Conservation (phyloP, 2,888 invertebrate genomes). For the Drosophila anomalata region DNA sequence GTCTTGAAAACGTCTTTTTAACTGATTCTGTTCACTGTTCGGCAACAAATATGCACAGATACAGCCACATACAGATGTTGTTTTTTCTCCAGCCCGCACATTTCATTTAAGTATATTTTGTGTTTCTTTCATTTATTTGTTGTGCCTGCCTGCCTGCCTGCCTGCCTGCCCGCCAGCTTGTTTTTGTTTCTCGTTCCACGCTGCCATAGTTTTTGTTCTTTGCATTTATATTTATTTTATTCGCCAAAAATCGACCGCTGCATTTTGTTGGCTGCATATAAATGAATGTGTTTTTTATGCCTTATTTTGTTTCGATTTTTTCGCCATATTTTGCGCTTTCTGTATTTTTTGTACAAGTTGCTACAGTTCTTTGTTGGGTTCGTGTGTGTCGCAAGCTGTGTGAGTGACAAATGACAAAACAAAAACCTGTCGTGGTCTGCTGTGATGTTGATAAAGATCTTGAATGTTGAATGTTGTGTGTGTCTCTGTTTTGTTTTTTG, state of each 20-base stretch:
- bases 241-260: slow-evolving; percentile 72
- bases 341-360: slow-evolving; percentile 59
- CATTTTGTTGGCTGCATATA: slow-evolving; percentile 79
- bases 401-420: slow-evolving; percentile 84
- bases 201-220: slow-evolving; percentile 27
- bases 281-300: slow-evolving; percentile 66
- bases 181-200: not conserved
- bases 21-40: slow-evolving; percentile 71
- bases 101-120: slow-evolving; percentile 70
- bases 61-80: slow-evolving; percentile 50
- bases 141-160: not conserved
- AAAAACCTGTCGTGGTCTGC: slow-evolving; percentile 83
- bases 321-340: slow-evolving; percentile 15
- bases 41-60: slow-evolving; percentile 74
- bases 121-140: slow-evolving; percentile 40
- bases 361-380: slow-evolving; percentile 70
- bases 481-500: slow-evolving; percentile 9
- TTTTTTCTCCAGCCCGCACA: slow-evolving; percentile 65
- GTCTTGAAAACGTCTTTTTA: slow-evolving; percentile 78
- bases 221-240: slow-evolving; percentile 71
- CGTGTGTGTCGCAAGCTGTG: slow-evolving; percentile 78
- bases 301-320: slow-evolving; percentile 21
- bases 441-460: slow-evolving; percentile 74
- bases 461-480: slow-evolving; percentile 51
- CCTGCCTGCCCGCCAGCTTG: not conserved